Base-by-base conservation (phyloP, 2,113 vertebrate genomes). In the Corythornis cristatus region DNA sequence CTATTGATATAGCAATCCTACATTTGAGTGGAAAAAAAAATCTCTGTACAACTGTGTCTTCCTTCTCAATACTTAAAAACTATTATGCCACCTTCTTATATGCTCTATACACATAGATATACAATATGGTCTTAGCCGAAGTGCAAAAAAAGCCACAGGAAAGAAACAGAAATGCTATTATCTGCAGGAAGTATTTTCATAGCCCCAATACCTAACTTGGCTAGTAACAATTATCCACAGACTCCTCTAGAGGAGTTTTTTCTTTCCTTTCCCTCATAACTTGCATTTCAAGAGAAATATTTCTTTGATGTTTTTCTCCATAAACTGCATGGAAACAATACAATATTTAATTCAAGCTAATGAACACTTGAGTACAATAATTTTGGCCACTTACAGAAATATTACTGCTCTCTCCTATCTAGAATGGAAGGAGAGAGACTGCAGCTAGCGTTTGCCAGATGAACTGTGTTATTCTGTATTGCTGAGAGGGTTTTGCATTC, bases 391-490 rank as follows among this genome's bases (percentile, higher is more conserved):
- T 87, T 56, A 28, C n/a, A 15, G 25, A 61, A 66, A 11, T 42
- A 75, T 28, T 61, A 28, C 31, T 71, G 16, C 35, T 50, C 48
- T 50, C 14, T 31, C 35, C 67, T 21, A 33, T 3, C 31, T 46
- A 17, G n/a, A n/a, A 31, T 0, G 9, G 43, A 18, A 57, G 65
- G 43, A 89, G 74, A 83, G 37, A 14, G 29, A 16, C 54, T 46
- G 56, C 72, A 89, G 89, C 67, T 74, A 83, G 82, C 53, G 3
- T 61, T 72, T 75, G 66, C 80, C 92, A 79, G n/a, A 42, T 45
- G 58, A 92, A 51, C 54, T 10, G 4, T 67, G 42, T 37, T 87
- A 56, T 58, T 93, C 28, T 90, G 77, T 66, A n/a, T 89, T 76
- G 70, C 77, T 51, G 65, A 82, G 48, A 23, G 65, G 62, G 31